phyloP scores from a whole-genome alignment of 2,888 invertebrate species.

The Lasioglossum figueresi region DNA sequence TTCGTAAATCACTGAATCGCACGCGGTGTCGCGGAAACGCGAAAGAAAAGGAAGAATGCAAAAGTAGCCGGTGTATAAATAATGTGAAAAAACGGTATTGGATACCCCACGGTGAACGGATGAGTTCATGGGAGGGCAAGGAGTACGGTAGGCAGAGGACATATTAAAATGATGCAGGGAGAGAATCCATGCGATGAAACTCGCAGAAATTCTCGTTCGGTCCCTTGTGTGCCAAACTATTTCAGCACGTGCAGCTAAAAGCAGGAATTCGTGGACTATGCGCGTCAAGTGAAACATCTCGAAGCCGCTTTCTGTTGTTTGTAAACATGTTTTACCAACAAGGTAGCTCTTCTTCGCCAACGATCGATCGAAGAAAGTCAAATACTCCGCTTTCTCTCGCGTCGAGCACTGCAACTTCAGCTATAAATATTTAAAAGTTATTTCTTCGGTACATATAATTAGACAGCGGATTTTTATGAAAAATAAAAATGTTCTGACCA shows the following conservation, averaged over 20 bases:
- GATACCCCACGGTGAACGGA: constrained; percentile 67
- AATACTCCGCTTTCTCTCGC: not conserved
- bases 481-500: no score
- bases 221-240: constrained; percentile 75
- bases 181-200: constrained; percentile 60
- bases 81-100: constrained; percentile 58
- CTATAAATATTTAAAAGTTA: not conserved
- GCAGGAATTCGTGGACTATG: constrained; percentile 69
- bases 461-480: no score
- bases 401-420: not conserved
- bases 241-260: constrained; percentile 75
- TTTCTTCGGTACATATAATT: not conserved
- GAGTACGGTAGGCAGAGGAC: constrained; percentile 81
- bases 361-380: not conserved
- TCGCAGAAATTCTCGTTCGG: constrained; percentile 62
- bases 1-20: not conserved
- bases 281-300: constrained; percentile 64
- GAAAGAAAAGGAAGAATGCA: not conserved
- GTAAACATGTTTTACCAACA: constrained; percentile 65
- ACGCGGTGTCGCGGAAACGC: constrained; percentile 10
- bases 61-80: constrained; percentile 18
- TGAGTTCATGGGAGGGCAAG: constrained; percentile 74
- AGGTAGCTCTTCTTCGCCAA: not conserved
- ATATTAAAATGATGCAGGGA: constrained; percentile 81
- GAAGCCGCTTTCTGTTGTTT: constrained; percentile 65